Percentiles rank a stretch among this genome's conserved stretches.
These are phyloP conservation scores for Lerista edwardsae DNA, from an alignment of 2,797 vertebrate genomes.

Conservation along the genomic window DNA sequence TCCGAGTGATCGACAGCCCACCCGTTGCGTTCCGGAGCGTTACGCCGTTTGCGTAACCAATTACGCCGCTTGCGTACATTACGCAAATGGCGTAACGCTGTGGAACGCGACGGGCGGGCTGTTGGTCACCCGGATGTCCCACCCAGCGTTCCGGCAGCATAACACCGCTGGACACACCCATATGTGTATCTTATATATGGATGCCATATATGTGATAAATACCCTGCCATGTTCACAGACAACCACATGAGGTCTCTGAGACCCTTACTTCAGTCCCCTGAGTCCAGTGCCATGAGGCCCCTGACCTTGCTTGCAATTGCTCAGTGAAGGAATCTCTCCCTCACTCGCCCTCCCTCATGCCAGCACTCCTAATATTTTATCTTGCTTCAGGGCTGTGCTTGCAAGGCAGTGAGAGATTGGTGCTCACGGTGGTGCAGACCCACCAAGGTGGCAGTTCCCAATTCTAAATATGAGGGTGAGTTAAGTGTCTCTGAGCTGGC, in stretches of 20 bases:
- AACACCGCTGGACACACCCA: too few relatives aligned
- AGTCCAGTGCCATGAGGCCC: neutral
- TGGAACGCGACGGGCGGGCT: too few relatives aligned
- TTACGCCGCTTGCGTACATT: too few relatives aligned
- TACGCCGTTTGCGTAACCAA: too few relatives aligned
- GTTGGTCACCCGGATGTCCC: too few relatives aligned
- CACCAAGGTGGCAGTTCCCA: neutral
- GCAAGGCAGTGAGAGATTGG: rapidly evolving
- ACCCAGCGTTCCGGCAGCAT: too few relatives aligned
- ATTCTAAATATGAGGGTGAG: conserved; percentile 34
- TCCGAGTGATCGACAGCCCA: too few relatives aligned
- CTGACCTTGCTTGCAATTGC: neutral
- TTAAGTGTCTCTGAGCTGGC: conserved; percentile 39
- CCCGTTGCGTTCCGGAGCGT: too few relatives aligned
- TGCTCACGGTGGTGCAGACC: neutral
- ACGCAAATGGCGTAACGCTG: too few relatives aligned
- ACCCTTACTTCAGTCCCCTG: neutral
- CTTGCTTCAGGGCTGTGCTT: neutral
- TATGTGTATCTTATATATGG: neutral
- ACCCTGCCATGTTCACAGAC: neutral
- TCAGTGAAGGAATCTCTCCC: neutral
- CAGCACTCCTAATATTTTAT: too few relatives aligned
- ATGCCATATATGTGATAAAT: neutral
- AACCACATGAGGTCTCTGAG: neutral
- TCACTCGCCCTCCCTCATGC: neutral